Percentiles rank a stretch among this genome's conserved stretches.
These are phyloP conservation scores for Anas capensis DNA, from an alignment of 2,797 vertebrate genomes.

Conservation along the genomic window DNA sequence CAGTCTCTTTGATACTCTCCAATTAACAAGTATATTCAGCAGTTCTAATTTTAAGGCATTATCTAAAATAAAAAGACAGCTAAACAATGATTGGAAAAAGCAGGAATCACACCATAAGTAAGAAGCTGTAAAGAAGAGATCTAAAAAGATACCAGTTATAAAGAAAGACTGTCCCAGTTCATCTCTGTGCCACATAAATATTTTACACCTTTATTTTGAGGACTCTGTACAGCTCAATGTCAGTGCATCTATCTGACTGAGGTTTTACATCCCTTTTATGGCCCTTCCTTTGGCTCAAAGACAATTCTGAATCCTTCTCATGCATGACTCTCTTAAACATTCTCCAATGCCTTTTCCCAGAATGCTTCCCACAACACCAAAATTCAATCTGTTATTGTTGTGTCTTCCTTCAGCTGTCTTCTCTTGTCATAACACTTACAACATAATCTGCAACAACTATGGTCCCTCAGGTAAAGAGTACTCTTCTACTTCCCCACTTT, in stretches of 20 bases:
- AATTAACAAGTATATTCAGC: neutral
- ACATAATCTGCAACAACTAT: neutral
- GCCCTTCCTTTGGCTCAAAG: neutral
- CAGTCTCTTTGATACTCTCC: neutral
- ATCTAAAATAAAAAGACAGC: neutral
- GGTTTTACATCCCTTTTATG: neutral
- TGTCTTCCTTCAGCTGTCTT: neutral
- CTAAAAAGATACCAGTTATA: neutral
- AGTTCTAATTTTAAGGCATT: neutral
- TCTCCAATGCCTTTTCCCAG: neutral
- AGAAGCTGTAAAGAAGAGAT: neutral
- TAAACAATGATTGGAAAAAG: neutral
- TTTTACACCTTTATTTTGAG: neutral
- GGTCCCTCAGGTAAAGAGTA: neutral
- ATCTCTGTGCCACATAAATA: neutral
- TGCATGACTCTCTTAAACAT: neutral
- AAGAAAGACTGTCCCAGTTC: neutral
- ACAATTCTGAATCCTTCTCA: neutral
- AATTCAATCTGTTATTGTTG: neutral
- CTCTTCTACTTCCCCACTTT: neutral
- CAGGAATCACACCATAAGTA: neutral
- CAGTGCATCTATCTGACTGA: neutral
- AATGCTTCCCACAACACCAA: neutral
- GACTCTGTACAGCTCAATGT: neutral
- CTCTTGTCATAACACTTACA: neutral